Base-by-base conservation (phyloP, 2,797 vertebrate genomes). In the Phrynocephalus forsythii region DNA sequence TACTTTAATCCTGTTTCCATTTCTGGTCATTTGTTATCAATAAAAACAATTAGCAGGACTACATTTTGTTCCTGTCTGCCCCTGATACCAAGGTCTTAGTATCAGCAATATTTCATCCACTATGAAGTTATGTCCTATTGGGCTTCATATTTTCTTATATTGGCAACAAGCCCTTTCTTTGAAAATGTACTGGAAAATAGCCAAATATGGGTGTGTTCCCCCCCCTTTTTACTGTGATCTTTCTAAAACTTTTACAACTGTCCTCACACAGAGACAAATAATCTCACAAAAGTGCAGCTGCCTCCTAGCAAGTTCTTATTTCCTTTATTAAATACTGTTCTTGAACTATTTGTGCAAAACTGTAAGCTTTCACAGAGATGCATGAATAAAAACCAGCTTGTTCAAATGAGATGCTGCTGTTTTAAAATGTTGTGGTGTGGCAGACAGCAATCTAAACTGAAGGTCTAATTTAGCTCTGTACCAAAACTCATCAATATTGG, bases 161-260 rank as follows among this genome's bases (percentile, higher is more conserved):
- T 87, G 85, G 73, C 80, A 89, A 90, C 88, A 67, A 24, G 48
- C 11, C 1, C 10, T 71, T 83, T 48, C 3, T 66, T 90, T 90
- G 73, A 83, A 78, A 13, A 1, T 85, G 89, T 91, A 38, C 92
- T 88, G 83, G 48, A 78, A 92, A 26, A 83, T 26, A 79, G 1
- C 77, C 38, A 94, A 69, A 20, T 8, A 11, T 81, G 76, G 24
- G 72, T 15, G n/a, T 87, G 80, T 20, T 7, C 24, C 2, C 44
- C 15, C 52, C 28, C 56, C 18, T 8, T 73, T 75, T 6, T n/a
- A 30, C 11, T 15, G 28, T 79, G 88, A 79, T 26, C 24, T 86
- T 63, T 69, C 7, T 85, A 48, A 79, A 72, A 80, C 50, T 85
- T 30, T 86, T 86, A 83, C 30, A 73, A 72, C 52, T 71, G 6